phyloP scores from a whole-genome alignment of 2,797 vertebrate species.

The Phrynocephalus forsythii region DNA sequence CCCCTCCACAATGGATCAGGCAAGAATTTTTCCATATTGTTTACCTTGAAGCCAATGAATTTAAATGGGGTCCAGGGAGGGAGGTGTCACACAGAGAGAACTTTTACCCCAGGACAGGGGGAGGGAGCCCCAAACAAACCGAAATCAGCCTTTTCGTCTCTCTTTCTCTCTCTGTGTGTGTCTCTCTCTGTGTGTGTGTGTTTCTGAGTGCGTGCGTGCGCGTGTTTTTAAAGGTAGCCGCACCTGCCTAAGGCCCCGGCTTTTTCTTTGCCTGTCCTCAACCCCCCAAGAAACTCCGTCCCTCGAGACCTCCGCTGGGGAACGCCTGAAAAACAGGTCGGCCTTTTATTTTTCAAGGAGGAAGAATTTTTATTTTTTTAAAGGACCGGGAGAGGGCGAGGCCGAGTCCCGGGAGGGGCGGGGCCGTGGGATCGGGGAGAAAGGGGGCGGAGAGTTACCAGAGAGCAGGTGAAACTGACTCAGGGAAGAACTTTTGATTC shows the following conservation, averaged over 20 bases:
- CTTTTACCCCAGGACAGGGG: background rate
- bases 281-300: background rate
- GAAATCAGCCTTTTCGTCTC: no score
- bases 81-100: no score
- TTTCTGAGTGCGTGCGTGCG: background rate
- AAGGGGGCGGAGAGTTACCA: slow-evolving; percentile 30
- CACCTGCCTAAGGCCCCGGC: background rate
- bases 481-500: slow-evolving; percentile 18
- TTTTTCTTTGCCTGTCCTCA: background rate
- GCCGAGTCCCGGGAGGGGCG: background rate
- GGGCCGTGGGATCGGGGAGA: slow-evolving; percentile 26
- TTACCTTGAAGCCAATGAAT: no score
- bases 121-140: background rate
- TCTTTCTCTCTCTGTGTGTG: no score
- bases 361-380: background rate
- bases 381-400: slow-evolving; percentile 35
- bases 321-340: background rate
- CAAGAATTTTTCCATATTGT: no score
- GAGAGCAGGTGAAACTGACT: slow-evolving; percentile 34
- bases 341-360: background rate
- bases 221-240: background rate
- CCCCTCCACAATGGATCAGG: no score
- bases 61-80: no score
- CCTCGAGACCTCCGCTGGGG: background rate
- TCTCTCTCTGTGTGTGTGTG: no score